phyloP scores from a whole-genome alignment of 2,888 invertebrate genomes.

The Ernsta delagoae region DNA sequence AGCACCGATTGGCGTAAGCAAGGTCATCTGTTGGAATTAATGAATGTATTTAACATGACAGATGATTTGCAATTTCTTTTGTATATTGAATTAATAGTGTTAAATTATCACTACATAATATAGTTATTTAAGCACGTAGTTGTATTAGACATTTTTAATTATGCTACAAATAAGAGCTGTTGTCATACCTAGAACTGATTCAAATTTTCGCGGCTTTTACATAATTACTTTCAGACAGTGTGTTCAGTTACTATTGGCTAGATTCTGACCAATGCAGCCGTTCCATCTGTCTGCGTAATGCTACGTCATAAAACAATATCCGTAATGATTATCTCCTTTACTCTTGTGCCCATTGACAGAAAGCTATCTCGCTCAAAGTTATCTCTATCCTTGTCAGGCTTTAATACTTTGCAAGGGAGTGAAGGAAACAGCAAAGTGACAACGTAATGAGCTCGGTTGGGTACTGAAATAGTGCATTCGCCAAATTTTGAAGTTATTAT shows the following conservation, averaged over 20 bases:
- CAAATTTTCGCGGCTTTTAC: constrained; percentile 56
- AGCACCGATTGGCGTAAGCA: constrained; percentile 58
- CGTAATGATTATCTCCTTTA: constrained; percentile 55
- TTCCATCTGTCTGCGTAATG: constrained; percentile 89
- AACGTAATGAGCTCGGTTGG: constrained; percentile 46
- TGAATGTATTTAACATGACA: background rate
- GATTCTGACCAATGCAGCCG: constrained; percentile 82
- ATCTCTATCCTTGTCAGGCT: constrained; percentile 54
- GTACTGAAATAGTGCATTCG: constrained; percentile 64
- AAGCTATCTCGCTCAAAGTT: constrained; percentile 64
- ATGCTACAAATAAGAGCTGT: background rate
- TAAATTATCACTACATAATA: background rate
- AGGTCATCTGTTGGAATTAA: constrained; percentile 22
- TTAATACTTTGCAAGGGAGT: constrained; percentile 44
- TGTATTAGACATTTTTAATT: background rate
- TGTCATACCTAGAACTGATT: constrained; percentile 35
- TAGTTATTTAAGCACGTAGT: too few relatives aligned
- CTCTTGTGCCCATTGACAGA: constrained; percentile 49
- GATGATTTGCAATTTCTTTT: background rate
- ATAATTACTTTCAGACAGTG: constrained; percentile 60
- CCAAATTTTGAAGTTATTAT: constrained; percentile 78
- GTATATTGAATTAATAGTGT: background rate
- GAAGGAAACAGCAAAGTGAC: constrained; percentile 53
- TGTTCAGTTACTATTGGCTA: constrained; percentile 79
- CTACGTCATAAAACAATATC: constrained; percentile 59